Evolutionary conservation across 2,888 invertebrate genomes (phyloP), one percentile per base, ranked within the genome.

Genomic region (Criorhina ranunculi): DNA sequence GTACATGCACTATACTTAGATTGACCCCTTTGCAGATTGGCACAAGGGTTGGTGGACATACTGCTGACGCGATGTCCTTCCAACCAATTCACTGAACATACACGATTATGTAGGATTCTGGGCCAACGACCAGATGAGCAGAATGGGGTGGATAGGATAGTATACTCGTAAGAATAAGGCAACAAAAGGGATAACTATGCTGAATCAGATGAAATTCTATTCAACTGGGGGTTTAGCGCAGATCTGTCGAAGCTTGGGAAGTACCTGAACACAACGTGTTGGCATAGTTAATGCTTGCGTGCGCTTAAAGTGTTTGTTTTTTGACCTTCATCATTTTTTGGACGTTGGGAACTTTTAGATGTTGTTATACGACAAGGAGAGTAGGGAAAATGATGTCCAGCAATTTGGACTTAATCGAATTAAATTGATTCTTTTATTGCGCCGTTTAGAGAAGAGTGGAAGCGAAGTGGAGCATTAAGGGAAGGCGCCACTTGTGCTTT

Each of bases 341-440:
- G 44, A 67, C 35, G 37, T 5, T 62, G 53, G 66, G n/a, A 17
- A 62, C 55, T 69, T 33, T 31, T 3, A 6, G 64, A 70, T 66
- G 69, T 46, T 37, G 69, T 35, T 33, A 24, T 29, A 35, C 19
- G 33, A 60, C 44, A 53, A 60, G 37, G n/a, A 44, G n/a, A 66
- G 46, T 46, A 49, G 33, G 66, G 31, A 75, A 64, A 75, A 75
- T 75, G 64, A 80, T 85, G 76, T 76, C 53, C 70, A 70, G 85
- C 76, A 79, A 85, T 85, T 85, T 80, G 49, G 75, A 64, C 59
- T 69, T 85, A 80, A 85, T 85, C 85, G 85, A 85, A 85, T 85
- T 80, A 85, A 85, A 85, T 85, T 85, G 85, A 80, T 80, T 80
- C 64, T 85, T 85, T 85, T 85, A 85, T 85, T 80, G 69, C 55